Evolutionary conservation across 2,888 invertebrate species (phyloP).

Genomic region (Epirrita christyi): DNA sequence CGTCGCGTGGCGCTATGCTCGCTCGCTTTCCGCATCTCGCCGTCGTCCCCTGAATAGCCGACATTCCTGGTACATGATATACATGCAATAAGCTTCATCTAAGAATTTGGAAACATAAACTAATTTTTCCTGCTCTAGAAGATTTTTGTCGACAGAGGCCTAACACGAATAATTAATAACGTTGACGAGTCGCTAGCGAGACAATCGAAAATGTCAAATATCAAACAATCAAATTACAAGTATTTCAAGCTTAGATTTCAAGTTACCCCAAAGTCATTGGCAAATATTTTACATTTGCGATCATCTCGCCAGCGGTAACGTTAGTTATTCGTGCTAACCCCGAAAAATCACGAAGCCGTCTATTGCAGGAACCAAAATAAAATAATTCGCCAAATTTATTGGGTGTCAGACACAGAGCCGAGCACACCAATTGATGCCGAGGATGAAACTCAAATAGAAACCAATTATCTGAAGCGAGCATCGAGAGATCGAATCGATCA

Average conservation of each 20-base stretch:
- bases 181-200: no score
- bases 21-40: slow-evolving; percentile 19
- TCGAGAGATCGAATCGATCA: slow-evolving; percentile 12
- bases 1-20: slow-evolving; percentile 1
- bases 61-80: slow-evolving; percentile 10
- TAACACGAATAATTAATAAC: no score
- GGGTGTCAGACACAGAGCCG: slow-evolving; percentile 7
- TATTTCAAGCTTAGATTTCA: no score
- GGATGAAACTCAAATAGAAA: slow-evolving; percentile 29
- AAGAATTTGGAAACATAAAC: slow-evolving; percentile 3
- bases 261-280: no score
- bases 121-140: background rate
- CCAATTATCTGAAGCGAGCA: slow-evolving; percentile 18
- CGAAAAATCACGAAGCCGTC: no score
- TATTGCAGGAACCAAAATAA: slow-evolving; percentile 9
- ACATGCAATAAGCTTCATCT: slow-evolving; percentile 2
- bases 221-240: no score
- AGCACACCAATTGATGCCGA: slow-evolving; percentile 12
- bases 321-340: no score
- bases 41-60: slow-evolving; percentile 17
- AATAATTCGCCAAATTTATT: slow-evolving; percentile 26
- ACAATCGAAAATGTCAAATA: no score
- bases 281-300: no score
- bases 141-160: background rate
- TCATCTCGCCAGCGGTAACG: no score